Base-by-base conservation (phyloP, 2,888 invertebrate genomes). In the Pachymerium ferrugineum region DNA sequence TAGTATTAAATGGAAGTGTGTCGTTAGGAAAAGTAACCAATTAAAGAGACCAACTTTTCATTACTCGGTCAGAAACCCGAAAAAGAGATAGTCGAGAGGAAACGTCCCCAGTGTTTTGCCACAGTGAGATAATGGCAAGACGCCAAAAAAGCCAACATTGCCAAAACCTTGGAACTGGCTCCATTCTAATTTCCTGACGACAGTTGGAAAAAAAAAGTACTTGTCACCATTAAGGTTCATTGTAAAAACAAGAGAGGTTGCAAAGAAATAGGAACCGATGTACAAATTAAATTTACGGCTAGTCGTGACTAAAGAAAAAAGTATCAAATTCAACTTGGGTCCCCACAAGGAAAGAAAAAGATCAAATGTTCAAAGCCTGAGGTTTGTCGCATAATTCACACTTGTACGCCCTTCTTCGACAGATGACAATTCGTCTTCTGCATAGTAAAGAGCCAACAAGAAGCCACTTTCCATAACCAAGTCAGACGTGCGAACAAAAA, bases 171-270 rank as follows among this genome's bases (percentile, higher is more conserved):
- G 25, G 28, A n/a, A 12, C 62, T 62, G 25, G 2, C 25, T 62
- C 62, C 62, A 62, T 62, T 62, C 62, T 62, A 62, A 62, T 62
- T 62, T 62, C 62, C 62, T 62, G 62, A 28, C 62, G 28, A 62
- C 62, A 62, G 62, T 28, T 12, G 28, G n/a, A 62, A 22, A 54
- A 54, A 54, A 54, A 54, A 3, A 54, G 19, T 1, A 25, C 62
- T 62, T 62, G 62, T 62, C 28, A 62, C 62, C 62, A 62, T 62
- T 62, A 62, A 62, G 62, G 62, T n/a, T 62, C 62, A 62, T 28
- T 62, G 62, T 25, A 62, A 62, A 62, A 62, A 62, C 62, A 62
- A 62, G 28, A 62, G 62, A 25, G 25, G 6, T 10, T 10, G 1
- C 2, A 12, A 38, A 12, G 38, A 14, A 38, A n/a, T n/a, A n/a